Percentiles rank a stretch among this genome's conserved stretches.
These are phyloP conservation scores for Diarsia dahlii DNA, from an alignment of 2,888 invertebrate species.

Conservation along the genomic window DNA sequence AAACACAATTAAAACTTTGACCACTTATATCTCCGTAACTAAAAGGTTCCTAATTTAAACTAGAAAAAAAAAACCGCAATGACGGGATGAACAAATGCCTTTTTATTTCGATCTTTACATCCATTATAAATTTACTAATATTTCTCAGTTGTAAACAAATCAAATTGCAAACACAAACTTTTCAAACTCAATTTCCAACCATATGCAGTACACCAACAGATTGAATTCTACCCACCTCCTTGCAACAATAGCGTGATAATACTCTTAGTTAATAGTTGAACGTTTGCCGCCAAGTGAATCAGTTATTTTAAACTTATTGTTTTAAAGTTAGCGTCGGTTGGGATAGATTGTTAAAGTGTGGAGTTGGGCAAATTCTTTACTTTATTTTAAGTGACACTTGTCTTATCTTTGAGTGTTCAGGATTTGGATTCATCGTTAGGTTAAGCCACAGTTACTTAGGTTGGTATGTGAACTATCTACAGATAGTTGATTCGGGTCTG, in stretches of 20 bases:
- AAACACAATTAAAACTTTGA: no score
- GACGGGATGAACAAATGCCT: no score
- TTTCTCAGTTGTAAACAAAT: not conserved
- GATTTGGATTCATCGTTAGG: no score
- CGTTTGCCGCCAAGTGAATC: conserved; percentile 32
- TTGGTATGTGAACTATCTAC: no score
- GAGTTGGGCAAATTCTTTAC: conserved; percentile 1
- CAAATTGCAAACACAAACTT: not conserved
- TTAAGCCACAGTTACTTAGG: no score
- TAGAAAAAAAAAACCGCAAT: no score
- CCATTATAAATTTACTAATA: no score
- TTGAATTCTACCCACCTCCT: conserved; percentile 31
- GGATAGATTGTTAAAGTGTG: not conserved
- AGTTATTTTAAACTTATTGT: conserved; percentile 61
- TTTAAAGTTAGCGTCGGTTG: conserved; percentile 38
- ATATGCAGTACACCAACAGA: conserved; percentile 7
- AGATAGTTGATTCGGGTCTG: no score
- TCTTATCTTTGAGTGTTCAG: no score
- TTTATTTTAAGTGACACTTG: not conserved
- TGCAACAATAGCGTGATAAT: conserved; percentile 52
- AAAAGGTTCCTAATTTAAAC: no score
- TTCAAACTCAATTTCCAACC: conserved; percentile 28
- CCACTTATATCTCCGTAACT: no score
- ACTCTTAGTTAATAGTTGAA: conserved; percentile 58
- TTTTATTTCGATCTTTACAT: no score